Evolutionary conservation across 2,888 invertebrate genomes (phyloP), one percentile per base, ranked within the genome.

Genomic region (Anoplius nigerrimus): DNA sequence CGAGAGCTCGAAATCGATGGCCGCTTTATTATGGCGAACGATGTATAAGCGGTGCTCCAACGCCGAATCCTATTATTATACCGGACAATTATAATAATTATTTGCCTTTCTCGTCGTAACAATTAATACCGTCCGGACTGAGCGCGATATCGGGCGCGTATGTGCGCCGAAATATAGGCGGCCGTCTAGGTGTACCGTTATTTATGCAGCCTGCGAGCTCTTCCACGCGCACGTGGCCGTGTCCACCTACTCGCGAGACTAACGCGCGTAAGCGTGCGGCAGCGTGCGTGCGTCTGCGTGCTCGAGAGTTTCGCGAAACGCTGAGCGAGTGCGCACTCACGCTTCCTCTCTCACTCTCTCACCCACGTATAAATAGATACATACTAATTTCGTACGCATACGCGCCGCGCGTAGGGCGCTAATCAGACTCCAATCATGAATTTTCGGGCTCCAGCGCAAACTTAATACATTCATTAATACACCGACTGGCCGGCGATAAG

Each of bases 61-160:
- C 74, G 78, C 74, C 75, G 76, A 85, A 86, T 85, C 82, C 84
- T 82, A 85, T 86, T 83, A 86, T 86, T 85, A 85, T 83, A 83
- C 82, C 79, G 81, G 82, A 87, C 84, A 87, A 87, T 87, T 87
- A 87, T 87, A 86, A 87, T 87, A 88, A 88, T 87, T 87, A 88
- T 88, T 87, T 88, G 85, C 84, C 85, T 86, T 87, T 85, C 79
- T 81, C 82, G 82, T 85, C 83, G 84, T 84, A 86, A 87, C 88
- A 88, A 88, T 88, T 87, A 85, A 88, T 88, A 85, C 83, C 71
- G 71, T 62, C 59, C 81, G 76, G 65, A 60, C 72, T 66, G 70
- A 71, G 72, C 75, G 77, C 78, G 81, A 83, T 84, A 82, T 81
- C 82, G 79, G 69, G 60, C 52, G 66, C 74, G 76, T 64, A 69